These are phyloP conservation scores for Pelobates cultripes DNA, from an alignment of 2,797 vertebrate genomes.

Conservation along the genomic window DNA sequence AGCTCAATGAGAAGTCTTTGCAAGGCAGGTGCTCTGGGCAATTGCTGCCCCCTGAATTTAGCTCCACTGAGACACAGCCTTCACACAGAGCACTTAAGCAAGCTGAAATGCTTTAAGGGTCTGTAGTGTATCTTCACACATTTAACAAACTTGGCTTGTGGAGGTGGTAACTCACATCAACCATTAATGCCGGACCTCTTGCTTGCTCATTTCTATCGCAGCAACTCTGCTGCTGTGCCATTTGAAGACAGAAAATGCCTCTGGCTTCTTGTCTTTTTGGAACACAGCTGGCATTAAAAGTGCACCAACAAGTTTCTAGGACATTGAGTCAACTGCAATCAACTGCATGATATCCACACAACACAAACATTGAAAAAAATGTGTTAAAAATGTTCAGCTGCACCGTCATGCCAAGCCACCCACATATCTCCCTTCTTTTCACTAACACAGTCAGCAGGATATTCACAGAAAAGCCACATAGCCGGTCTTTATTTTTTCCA, in stretches of 20 bases:
- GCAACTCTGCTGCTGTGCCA: not conserved
- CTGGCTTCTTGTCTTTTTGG: not conserved
- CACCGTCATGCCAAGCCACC: not conserved
- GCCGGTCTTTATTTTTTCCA: not conserved
- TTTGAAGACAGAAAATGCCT: not conserved
- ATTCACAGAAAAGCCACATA: not conserved
- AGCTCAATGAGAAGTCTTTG: too few species aligned
- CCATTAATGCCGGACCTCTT: too few species aligned
- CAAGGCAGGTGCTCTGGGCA: too few species aligned
- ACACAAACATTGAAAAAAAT: too few species aligned
- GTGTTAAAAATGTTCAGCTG: not conserved
- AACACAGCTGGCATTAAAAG: constrained; percentile 22
- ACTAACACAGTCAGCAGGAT: not conserved
- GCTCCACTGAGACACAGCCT: too few species aligned
- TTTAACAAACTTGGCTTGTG: too few species aligned
- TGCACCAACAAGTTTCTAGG: constrained; percentile 35
- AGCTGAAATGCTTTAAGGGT: too few species aligned
- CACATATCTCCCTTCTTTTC: not conserved
- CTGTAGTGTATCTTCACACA: too few species aligned
- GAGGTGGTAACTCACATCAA: too few species aligned
- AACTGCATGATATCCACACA: constrained; percentile 11
- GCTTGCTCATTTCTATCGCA: too few species aligned
- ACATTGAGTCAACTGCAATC: constrained; percentile 6
- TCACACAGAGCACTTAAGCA: too few species aligned
- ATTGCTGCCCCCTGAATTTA: too few species aligned